Evolutionary conservation across 2,113 vertebrate species (phyloP), one percentile per base, ranked within the genome.

Genomic region (Brachyhypopomus gauderio): DNA sequence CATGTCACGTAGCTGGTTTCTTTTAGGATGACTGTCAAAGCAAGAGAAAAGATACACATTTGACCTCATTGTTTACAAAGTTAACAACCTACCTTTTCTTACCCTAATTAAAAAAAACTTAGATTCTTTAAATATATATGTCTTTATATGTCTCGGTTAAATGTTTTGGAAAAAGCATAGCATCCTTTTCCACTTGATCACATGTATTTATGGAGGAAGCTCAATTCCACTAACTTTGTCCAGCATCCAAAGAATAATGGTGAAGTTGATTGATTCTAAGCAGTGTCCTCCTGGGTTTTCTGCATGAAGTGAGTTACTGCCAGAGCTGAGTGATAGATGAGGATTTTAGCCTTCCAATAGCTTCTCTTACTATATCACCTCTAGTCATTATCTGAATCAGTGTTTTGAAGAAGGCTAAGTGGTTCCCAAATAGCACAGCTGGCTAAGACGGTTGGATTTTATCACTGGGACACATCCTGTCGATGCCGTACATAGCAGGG

Each of bases 321-420:
- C 69, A 63, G 34, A 3, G 22, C 25, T 38, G 25, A 30, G 38
- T 80, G 69, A 80, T 79, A 17, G 67, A 72, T 36, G 19, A 38
- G 41, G 69, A 16, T 63, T 60, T 59, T 20, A 41, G 30, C 48
- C 66, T 79, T 36, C 45, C 12, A 52, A 11, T 52, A 52, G 45
- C 45, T 70, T 38, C 38, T 48, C 48, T 36, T n/a, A 34, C n/a
- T 41, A 55, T 60, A 22, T 79, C 11, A 38, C 55, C 34, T 60
- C 59, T 16, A 19, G 56, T 45, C 5, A 64, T 64, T 30, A 30
- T 17, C 25, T 64, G n/a, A 52, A 12, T 52, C 45, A 41, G 41
- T 41, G 41, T 41, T 6, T 41, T 41, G 41, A 41, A 41, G 41
- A 41, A 41, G 41, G 41, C 41, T 41, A 41, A 41, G 41, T 41